A percentile compares a stretch with the other conserved stretches of the same genome.
phyloP scores from a whole-genome alignment of 2,888 invertebrate genomes.

The Sclerodermus sp. region DNA sequence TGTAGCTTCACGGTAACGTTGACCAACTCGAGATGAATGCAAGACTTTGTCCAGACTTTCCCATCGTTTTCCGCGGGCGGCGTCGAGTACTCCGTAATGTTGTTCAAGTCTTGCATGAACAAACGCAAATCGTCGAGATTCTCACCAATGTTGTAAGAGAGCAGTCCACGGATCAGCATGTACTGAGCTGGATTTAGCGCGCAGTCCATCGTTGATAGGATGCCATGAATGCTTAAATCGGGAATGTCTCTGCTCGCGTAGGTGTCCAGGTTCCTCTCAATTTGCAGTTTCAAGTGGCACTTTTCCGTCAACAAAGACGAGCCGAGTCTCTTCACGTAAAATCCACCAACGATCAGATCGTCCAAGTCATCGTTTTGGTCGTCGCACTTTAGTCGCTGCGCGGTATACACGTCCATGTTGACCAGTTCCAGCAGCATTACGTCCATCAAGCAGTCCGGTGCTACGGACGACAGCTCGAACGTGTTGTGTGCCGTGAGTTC shows the following conservation, averaged over 20 bases:
- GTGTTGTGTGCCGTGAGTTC: conserved; percentile 76
- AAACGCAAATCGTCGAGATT: conserved; percentile 68
- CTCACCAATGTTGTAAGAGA: conserved; percentile 89
- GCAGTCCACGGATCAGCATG: conserved; percentile 81
- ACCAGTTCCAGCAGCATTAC: conserved; percentile 73
- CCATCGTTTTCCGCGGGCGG: conserved; percentile 29
- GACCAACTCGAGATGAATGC: conserved; percentile 78
- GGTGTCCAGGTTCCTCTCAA: conserved; percentile 80
- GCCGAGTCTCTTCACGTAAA: conserved; percentile 62
- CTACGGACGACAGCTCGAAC: conserved; percentile 68
- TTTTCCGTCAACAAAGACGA: conserved; percentile 79
- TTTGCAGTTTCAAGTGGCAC: conserved; percentile 76
- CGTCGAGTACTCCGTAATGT: conserved; percentile 31
- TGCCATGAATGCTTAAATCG: conserved; percentile 83
- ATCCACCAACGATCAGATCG: conserved; percentile 58
- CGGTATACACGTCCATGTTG: conserved; percentile 78
- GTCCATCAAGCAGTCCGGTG: conserved; percentile 69
- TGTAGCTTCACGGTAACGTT: conserved; percentile 81
- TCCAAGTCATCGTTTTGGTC: conserved; percentile 27
- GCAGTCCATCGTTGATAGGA: conserved; percentile 81
- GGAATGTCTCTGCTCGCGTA: conserved; percentile 62
- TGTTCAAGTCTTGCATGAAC: conserved; percentile 42
- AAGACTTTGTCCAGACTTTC: conserved; percentile 76
- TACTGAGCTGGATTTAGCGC: conserved; percentile 84
- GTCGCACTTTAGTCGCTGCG: conserved; percentile 54